Evolutionary conservation across 2,888 invertebrate genomes (phyloP).

Genomic region (Mongoloraphidia duomilia): DNA sequence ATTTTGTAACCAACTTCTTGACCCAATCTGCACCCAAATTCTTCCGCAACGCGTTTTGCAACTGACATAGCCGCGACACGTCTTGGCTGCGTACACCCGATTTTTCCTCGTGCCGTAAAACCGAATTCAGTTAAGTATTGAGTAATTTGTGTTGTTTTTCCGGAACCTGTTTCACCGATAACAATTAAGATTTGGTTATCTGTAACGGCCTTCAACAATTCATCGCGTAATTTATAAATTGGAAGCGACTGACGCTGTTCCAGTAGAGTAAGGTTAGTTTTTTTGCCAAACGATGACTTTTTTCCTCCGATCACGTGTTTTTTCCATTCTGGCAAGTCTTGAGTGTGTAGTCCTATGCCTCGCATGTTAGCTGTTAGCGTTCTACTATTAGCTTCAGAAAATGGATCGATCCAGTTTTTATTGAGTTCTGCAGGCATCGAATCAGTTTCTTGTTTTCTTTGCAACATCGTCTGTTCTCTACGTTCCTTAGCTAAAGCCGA

Average conservation of each 20-base stretch:
- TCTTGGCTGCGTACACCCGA: constrained; percentile 87
- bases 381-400: constrained; percentile 68
- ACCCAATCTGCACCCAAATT: constrained; percentile 92
- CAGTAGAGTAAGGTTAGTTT: constrained; percentile 83
- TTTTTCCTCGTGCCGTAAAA: constrained; percentile 79
- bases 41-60: constrained; percentile 96
- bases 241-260: constrained; percentile 94
- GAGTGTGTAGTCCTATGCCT: constrained; percentile 68
- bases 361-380: constrained; percentile 67
- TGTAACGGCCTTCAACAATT: constrained; percentile 71
- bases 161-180: constrained; percentile 97
- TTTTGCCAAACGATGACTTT: constrained; percentile 95
- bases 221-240: constrained; percentile 90
- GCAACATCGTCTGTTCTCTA: constrained; percentile 91
- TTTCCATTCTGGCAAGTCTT: constrained; percentile 98
- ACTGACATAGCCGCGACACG: constrained; percentile 98
- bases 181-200: constrained; percentile 97
- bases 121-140: constrained; percentile 96
- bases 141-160: constrained; percentile 98
- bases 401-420: constrained; percentile 93
- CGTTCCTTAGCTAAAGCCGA: constrained; percentile 94
- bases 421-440: constrained; percentile 66
- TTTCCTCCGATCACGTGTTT: constrained; percentile 96
- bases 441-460: constrained; percentile 84
- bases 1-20: constrained; percentile 99